phyloP scores from a whole-genome alignment of 2,797 vertebrate genomes.

The Echiichthys vipera region DNA sequence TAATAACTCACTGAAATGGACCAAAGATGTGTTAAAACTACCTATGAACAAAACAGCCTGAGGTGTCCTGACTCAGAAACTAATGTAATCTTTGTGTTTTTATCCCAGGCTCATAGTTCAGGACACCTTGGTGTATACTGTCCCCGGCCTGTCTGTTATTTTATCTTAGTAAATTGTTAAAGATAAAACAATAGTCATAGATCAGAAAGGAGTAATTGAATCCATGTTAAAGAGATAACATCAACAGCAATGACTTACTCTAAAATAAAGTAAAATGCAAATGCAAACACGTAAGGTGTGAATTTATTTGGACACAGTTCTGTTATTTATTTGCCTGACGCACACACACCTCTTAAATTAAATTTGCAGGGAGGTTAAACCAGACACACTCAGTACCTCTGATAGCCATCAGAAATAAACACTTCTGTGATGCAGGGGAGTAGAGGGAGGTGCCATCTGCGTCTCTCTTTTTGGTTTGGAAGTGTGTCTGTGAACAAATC shows the following conservation, averaged over 20 bases:
- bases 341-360: neutral
- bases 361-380: constrained; percentile 10
- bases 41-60: neutral
- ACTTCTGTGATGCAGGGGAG: constrained; percentile 30
- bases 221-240: neutral
- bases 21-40: neutral
- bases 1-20: neutral
- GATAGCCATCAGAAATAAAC: constrained; percentile 54
- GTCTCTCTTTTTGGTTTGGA: constrained; percentile 56
- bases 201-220: neutral
- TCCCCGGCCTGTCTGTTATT: neutral
- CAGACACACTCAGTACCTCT: constrained; percentile 27
- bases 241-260: neutral
- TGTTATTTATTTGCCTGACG: constrained; percentile 15
- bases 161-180: neutral
- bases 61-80: neutral
- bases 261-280: neutral
- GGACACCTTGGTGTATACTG: neutral
- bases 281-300: neutral
- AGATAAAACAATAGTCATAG: neutral
- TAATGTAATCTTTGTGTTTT: neutral
- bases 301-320: neutral
- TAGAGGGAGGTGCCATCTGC: constrained; percentile 73
- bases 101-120: too few species aligned
- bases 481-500: constrained; percentile 65